These are phyloP conservation scores for Lytechinus variegatus DNA, from an alignment of 35 echinoderm and acorn worm genomes.

Conservation along the genomic window DNA sequence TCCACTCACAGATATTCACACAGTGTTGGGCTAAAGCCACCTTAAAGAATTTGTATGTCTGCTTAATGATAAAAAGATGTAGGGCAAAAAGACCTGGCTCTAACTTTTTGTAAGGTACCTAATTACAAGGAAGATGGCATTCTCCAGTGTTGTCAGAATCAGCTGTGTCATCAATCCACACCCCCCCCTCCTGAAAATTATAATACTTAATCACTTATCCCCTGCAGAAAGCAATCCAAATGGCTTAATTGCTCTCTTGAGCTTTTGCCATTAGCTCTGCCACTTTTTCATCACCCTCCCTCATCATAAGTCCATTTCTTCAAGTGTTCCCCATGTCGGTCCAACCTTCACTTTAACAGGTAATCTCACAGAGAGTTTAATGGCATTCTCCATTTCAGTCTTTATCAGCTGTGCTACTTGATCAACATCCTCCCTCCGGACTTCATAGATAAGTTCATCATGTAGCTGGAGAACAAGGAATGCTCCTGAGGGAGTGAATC, in stretches of 20 bases:
- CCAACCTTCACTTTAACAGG: slow-evolving; percentile 95
- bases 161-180: neutral
- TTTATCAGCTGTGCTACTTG: slow-evolving; percentile 86
- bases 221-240: too few species aligned
- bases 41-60: too few species aligned
- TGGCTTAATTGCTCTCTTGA: too few species aligned
- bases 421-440: slow-evolving; percentile 78
- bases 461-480: slow-evolving; percentile 95
- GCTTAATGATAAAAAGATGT: too few species aligned
- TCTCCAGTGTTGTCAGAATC: neutral
- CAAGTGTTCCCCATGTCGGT: slow-evolving; percentile 92
- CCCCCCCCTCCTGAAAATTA: neutral
- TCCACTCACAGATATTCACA: too few species aligned
- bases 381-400: slow-evolving; percentile 87
- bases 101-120: too few species aligned
- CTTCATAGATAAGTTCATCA: slow-evolving; percentile 97
- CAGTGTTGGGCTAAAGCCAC: neutral
- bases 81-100: neutral
- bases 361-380: slow-evolving; percentile 74
- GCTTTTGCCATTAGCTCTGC: too few species aligned
- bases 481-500: slow-evolving; percentile 69
- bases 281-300: neutral
- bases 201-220: too few species aligned
- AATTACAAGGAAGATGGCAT: neutral
- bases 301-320: slow-evolving; percentile 58